phyloP scores from a whole-genome alignment of 2,113 vertebrate species.

The Brienomyrus longianalis region DNA sequence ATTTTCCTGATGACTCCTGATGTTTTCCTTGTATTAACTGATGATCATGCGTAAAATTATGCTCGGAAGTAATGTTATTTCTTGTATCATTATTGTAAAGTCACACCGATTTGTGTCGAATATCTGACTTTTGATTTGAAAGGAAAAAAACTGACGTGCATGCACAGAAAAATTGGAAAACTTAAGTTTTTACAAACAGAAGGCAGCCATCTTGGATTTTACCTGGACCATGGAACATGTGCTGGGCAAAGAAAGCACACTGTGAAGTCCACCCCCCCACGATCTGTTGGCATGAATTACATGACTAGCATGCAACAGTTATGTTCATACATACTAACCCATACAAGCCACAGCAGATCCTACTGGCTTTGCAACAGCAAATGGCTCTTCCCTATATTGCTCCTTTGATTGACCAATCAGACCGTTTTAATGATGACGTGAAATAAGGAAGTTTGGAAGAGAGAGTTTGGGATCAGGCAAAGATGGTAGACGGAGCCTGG shows the following conservation, averaged over 20 bases:
- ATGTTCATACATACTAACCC: too few relatives aligned
- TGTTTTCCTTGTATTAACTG: background rate
- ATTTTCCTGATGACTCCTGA: background rate
- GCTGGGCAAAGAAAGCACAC: too few relatives aligned
- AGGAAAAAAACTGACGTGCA: background rate
- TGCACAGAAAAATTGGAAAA: background rate
- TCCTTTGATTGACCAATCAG: too few relatives aligned
- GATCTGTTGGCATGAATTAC: too few relatives aligned
- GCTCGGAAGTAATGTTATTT: background rate
- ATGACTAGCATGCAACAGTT: too few relatives aligned
- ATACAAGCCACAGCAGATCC: too few relatives aligned
- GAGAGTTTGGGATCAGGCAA: too few relatives aligned
- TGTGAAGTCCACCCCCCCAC: too few relatives aligned
- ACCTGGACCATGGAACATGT: background rate
- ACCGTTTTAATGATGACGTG: too few relatives aligned
- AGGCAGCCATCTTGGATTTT: background rate
- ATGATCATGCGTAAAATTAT: background rate
- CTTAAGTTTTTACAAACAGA: background rate
- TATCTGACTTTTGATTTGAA: background rate
- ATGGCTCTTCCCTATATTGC: too few relatives aligned
- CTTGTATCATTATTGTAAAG: background rate
- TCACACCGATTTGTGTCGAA: background rate
- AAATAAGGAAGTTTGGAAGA: too few relatives aligned
- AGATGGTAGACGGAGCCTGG: background rate
- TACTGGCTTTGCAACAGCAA: too few relatives aligned